A percentile compares a stretch with the other conserved stretches of the same genome.
Conservation (phyloP, 2,113 vertebrate species). For the Fukomys damarensis region DNA sequence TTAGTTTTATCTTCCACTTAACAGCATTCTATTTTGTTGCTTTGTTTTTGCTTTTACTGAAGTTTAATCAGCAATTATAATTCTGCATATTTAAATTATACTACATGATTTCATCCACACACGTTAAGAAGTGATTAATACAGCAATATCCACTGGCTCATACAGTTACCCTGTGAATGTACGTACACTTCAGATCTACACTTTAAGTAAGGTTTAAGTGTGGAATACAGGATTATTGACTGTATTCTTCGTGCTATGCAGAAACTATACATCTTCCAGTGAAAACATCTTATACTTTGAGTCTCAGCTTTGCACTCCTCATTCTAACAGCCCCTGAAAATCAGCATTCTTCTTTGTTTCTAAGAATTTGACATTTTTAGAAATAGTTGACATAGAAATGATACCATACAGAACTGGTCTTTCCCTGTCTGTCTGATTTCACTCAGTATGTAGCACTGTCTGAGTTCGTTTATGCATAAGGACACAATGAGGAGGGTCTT, state of each 20-base stretch:
- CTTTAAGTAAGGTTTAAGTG: background rate
- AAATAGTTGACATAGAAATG: background rate
- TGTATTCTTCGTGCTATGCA: background rate
- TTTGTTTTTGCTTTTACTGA: background rate
- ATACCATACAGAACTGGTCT: background rate
- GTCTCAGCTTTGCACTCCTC: background rate
- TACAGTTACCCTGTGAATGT: background rate
- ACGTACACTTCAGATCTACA: background rate
- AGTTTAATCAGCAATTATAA: background rate
- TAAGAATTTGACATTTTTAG: background rate
- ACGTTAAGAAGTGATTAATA: background rate
- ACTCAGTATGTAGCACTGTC: background rate
- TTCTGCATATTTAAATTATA: background rate
- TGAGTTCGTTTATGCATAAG: background rate
- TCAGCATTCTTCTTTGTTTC: background rate
- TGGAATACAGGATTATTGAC: background rate
- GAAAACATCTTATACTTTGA: background rate
- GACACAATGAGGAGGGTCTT: background rate
- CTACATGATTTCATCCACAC: background rate
- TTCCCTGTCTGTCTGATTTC: background rate
- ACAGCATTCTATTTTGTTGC: background rate
- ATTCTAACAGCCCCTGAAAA: rapidly evolving
- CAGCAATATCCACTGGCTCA: background rate
- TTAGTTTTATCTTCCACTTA: background rate
- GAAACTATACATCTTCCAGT: background rate